Evolutionary conservation across 2,797 vertebrate species (phyloP).

Genomic region (Alectoris magna): DNA sequence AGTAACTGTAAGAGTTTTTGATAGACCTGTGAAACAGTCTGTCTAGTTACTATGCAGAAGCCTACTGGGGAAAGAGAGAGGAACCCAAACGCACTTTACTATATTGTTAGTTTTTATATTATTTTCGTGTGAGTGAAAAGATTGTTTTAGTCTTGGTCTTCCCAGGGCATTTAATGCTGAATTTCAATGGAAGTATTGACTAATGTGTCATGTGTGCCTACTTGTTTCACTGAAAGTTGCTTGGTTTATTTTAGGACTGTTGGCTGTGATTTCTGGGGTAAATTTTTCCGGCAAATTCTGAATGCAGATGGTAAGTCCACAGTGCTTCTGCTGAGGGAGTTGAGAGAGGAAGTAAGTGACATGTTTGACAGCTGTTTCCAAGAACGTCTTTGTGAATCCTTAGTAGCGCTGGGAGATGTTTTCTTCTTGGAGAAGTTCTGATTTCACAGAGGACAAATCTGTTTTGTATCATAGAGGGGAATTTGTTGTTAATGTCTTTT

Average conservation of each 20-base stretch:
- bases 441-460: neutral
- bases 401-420: slow-evolving; percentile 71
- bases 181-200: neutral
- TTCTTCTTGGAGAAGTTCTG: slow-evolving; percentile 50
- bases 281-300: slow-evolving; percentile 79
- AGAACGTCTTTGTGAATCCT: slow-evolving; percentile 69
- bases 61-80: neutral
- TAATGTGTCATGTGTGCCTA: neutral
- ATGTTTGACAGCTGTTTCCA: slow-evolving; percentile 77
- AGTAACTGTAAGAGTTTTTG: neutral
- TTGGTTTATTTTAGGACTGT: slow-evolving; percentile 73
- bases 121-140: neutral
- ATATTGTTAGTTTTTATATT: neutral
- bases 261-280: slow-evolving; percentile 76
- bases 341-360: slow-evolving; percentile 73
- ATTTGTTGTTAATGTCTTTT: slow-evolving; percentile 7
- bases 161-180: neutral
- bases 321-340: slow-evolving; percentile 74
- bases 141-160: neutral
- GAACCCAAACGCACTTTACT: neutral
- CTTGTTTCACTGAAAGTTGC: slow-evolving; percentile 39
- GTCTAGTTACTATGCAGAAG: neutral
- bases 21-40: neutral
- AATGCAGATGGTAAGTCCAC: slow-evolving; percentile 76
- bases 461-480: neutral